Conservation (phyloP, 2,113 vertebrate genomes). For the Heterocephalus glaber region DNA sequence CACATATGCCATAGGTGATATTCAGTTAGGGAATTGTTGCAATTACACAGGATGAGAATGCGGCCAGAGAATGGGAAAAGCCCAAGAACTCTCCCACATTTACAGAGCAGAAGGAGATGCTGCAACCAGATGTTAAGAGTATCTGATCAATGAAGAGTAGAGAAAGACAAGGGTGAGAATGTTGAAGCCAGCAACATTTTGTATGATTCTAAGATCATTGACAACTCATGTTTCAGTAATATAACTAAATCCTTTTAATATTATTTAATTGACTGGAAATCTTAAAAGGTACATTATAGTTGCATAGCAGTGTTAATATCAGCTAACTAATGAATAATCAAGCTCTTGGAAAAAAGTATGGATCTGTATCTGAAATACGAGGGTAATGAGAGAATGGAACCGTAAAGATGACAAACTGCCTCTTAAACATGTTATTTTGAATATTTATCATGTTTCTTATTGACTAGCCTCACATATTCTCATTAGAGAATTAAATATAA, state of each 20-base stretch:
- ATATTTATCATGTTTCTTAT: constrained; percentile 19
- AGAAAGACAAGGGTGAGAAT: background rate
- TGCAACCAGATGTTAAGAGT: background rate
- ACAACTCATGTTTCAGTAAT: background rate
- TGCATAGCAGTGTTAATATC: background rate
- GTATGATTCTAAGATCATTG: background rate
- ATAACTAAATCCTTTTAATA: background rate
- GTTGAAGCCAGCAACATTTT: background rate
- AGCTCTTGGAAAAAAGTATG: background rate
- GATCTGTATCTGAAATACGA: background rate
- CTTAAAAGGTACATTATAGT: background rate
- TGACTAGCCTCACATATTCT: background rate
- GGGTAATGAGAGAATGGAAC: background rate
- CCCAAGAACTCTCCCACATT: background rate
- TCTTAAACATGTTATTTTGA: background rate
- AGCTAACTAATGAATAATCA: background rate
- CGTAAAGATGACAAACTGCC: background rate
- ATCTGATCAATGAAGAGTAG: background rate
- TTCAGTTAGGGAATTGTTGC: background rate
- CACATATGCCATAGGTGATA: background rate
- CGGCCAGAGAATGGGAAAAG: background rate
- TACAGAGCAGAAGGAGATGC: background rate
- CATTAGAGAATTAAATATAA: constrained; percentile 4
- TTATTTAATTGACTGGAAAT: background rate
- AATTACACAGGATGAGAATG: background rate